Percentiles rank a stretch among this genome's conserved stretches.
These are phyloP conservation scores for Peromyscus maniculatus DNA, from an alignment of 2,113 vertebrate species.

Conservation along the genomic window DNA sequence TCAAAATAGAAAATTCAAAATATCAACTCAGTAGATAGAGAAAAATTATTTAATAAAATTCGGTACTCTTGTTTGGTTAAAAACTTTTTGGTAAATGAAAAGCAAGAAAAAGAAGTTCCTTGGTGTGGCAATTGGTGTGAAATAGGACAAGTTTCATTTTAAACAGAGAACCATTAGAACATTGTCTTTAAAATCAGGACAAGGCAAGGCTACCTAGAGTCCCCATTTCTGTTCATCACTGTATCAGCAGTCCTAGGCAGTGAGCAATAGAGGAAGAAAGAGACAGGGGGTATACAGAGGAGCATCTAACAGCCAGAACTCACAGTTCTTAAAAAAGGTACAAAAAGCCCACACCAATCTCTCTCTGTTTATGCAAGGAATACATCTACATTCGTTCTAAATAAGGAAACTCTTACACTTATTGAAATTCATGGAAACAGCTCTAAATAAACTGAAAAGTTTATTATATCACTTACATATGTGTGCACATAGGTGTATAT, in stretches of 20 bases:
- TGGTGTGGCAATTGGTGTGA: background rate
- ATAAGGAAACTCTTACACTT: background rate
- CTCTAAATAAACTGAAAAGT: slow-evolving; percentile 2
- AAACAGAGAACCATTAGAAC: background rate
- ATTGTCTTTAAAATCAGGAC: slow-evolving; percentile 55
- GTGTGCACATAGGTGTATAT: too few species aligned
- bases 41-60: background rate
- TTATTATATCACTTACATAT: background rate
- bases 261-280: background rate
- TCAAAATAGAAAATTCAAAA: slow-evolving; percentile 18
- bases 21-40: background rate
- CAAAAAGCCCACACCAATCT: background rate
- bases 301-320: background rate
- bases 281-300: background rate
- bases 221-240: background rate
- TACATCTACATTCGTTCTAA: background rate
- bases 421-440: slow-evolving; percentile 15
- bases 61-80: background rate
- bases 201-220: background rate
- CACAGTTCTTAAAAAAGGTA: background rate
- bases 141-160: background rate
- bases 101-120: slow-evolving; percentile 2
- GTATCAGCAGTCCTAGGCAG: background rate
- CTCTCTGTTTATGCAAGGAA: background rate
- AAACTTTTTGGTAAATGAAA: background rate